Evolutionary conservation across 2,113 vertebrate species (phyloP).

Genomic region (Herpetotheres cachinnans): DNA sequence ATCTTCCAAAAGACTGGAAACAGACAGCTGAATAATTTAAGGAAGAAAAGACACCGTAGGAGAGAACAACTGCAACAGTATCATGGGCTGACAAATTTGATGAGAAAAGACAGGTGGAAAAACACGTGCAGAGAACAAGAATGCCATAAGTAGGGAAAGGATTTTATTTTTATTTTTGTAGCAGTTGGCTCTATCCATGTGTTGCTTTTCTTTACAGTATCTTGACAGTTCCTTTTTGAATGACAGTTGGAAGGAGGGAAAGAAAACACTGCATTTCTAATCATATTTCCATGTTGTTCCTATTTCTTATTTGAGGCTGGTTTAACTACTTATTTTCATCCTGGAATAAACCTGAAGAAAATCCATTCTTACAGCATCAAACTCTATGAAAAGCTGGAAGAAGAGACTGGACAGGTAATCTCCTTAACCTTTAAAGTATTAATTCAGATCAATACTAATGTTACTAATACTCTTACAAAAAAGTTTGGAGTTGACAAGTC

Average conservation of each 20-base stretch:
- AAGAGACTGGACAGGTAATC: constrained; percentile 93
- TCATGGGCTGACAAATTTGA: not conserved
- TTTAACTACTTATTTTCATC: constrained; percentile 95
- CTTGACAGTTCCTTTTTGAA: not conserved
- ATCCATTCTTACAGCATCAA: constrained; percentile 95
- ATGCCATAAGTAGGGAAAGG: not conserved
- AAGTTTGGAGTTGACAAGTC: not conserved
- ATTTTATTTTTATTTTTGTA: not conserved
- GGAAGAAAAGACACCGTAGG: not conserved
- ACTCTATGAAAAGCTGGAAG: constrained; percentile 90
- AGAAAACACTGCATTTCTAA: not conserved
- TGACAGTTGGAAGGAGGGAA: not conserved
- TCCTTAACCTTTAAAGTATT: not conserved
- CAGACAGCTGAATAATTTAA: not conserved
- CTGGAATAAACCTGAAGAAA: constrained; percentile 97
- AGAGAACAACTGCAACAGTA: not conserved
- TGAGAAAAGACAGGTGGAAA: not conserved
- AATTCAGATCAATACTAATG: not conserved
- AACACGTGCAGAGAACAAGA: not conserved
- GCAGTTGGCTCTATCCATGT: not conserved
- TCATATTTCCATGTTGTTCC: not conserved
- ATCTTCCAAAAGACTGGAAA: not conserved
- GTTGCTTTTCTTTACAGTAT: not conserved
- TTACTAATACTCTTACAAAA: not conserved
- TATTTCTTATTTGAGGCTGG: constrained; percentile 82